Conservation (phyloP, 2,888 invertebrate genomes). For the Epinotia demarniana region DNA sequence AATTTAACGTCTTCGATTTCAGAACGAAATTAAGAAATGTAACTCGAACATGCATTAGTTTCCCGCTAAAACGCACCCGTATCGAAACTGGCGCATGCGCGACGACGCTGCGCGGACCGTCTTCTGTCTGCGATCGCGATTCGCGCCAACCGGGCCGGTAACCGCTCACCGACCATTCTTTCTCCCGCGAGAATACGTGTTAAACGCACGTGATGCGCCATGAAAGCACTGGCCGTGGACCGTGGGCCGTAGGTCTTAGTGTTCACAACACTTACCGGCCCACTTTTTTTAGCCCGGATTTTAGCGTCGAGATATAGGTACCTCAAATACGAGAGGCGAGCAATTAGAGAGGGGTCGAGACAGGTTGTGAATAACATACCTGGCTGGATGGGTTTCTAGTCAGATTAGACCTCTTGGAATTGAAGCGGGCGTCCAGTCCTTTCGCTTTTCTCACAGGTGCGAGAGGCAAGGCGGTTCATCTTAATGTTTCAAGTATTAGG, state of each 20-base stretch:
- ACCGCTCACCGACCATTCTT: conserved; percentile 67
- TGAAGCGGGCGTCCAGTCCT: background rate
- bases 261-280: background rate
- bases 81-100: conserved; percentile 66
- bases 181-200: conserved; percentile 60
- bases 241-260: conserved; percentile 55
- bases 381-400: background rate
- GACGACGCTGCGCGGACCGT: conserved; percentile 66
- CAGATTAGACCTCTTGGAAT: background rate
- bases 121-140: conserved; percentile 63
- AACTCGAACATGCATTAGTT: conserved; percentile 47
- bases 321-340: too few relatives aligned
- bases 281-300: background rate
- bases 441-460: conserved; percentile 3
- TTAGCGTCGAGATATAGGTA: background rate
- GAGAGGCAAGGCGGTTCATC: background rate
- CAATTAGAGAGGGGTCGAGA: background rate
- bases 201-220: conserved; percentile 68
- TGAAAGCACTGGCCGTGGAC: conserved; percentile 73
- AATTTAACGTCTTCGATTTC: background rate
- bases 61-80: conserved; percentile 64
- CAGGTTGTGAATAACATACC: background rate
- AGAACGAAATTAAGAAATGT: background rate
- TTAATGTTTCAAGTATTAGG: background rate
- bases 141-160: conserved; percentile 49